These are phyloP conservation scores for Aldabrachelys gigantea DNA, from an alignment of 2,113 vertebrate species.

Conservation along the genomic window DNA sequence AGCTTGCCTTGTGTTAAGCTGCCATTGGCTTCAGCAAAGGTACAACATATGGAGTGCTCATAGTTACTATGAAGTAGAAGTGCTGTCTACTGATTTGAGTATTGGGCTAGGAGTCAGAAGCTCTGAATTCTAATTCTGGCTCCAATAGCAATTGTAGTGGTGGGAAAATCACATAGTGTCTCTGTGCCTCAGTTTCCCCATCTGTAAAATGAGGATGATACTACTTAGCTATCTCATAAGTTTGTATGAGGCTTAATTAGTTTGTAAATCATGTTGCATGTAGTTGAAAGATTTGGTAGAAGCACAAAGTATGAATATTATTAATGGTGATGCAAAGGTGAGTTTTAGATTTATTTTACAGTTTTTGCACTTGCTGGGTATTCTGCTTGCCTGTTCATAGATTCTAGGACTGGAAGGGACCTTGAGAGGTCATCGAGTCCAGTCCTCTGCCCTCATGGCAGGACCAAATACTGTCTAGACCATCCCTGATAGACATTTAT, in stretches of 20 bases:
- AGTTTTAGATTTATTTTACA: background rate
- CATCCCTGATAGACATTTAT: too few relatives aligned
- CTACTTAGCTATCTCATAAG: background rate
- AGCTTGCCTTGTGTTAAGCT: background rate
- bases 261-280: background rate
- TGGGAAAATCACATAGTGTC: accelerated
- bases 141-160: background rate
- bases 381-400: accelerated
- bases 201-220: too few relatives aligned
- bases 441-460: too few relatives aligned
- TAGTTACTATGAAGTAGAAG: background rate
- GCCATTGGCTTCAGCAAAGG: background rate
- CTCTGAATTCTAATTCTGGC: background rate
- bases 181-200: background rate
- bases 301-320: background rate
- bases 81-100: background rate
- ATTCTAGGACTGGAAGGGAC: too few relatives aligned
- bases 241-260: accelerated
- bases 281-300: background rate
- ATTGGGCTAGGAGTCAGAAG: background rate
- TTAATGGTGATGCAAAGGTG: accelerated
- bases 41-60: too few relatives aligned
- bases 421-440: too few relatives aligned
- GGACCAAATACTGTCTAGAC: too few relatives aligned
- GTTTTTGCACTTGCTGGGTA: background rate